These are phyloP conservation scores for Callipepla californica DNA, from an alignment of 2,113 vertebrate species.

Conservation along the genomic window DNA sequence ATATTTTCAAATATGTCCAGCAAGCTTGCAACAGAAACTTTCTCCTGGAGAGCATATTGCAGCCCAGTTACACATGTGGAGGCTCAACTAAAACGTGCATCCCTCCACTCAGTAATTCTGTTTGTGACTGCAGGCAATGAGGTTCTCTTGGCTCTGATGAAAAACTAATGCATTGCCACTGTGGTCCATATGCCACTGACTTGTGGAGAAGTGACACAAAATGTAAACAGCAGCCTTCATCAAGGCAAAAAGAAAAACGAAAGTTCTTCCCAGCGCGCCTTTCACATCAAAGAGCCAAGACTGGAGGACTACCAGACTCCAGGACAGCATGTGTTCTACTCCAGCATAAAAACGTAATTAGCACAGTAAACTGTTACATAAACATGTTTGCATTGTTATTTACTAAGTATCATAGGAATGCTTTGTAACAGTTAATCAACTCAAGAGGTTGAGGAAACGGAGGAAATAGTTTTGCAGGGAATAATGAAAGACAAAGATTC, in stretches of 20 bases:
- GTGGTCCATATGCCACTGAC: not conserved
- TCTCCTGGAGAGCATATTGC: not conserved
- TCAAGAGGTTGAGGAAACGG: conserved; percentile 26
- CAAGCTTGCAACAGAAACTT: not conserved
- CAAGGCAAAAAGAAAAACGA: not conserved
- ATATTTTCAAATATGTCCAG: accelerated
- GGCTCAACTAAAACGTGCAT: not conserved
- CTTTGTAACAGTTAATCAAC: conserved; percentile 72
- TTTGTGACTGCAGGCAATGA: not conserved
- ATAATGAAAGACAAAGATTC: conserved; percentile 49
- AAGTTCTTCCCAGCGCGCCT: not conserved
- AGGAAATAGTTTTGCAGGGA: conserved; percentile 54
- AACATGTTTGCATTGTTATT: conserved; percentile 72
- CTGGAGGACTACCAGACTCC: conserved; percentile 47
- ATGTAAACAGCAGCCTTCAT: conserved; percentile 23
- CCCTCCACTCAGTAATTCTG: accelerated
- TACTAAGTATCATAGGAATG: conserved; percentile 55
- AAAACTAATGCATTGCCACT: not conserved
- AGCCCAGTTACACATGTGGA: accelerated
- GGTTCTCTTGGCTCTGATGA: accelerated
- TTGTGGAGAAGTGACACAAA: not conserved
- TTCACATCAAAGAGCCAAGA: conserved; percentile 52
- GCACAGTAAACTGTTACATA: conserved; percentile 53
- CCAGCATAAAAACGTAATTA: conserved; percentile 44
- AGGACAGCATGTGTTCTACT: not conserved